phyloP scores from a whole-genome alignment of 2,113 vertebrate genomes.

The Pachyramphus minor region DNA sequence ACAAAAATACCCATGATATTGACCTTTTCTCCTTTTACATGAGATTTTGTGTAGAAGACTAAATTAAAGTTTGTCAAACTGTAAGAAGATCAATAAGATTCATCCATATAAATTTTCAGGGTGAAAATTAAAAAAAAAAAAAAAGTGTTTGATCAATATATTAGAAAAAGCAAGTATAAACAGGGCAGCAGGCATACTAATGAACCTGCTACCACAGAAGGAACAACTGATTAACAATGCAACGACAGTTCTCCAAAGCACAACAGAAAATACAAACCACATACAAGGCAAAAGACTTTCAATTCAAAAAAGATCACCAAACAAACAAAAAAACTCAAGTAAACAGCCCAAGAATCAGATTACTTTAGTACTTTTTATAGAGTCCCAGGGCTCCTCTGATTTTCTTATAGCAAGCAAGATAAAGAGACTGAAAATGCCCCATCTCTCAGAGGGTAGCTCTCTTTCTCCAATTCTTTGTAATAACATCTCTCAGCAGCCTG shows the following conservation, averaged over 20 bases:
- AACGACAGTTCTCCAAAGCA: background rate
- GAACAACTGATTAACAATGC: background rate
- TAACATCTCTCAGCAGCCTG: background rate
- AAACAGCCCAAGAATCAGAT: background rate
- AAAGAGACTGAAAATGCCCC: background rate
- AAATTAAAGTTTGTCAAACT: background rate
- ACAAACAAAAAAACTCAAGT: background rate
- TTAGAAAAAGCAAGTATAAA: background rate
- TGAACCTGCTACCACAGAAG: background rate
- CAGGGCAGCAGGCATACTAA: background rate
- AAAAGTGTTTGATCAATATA: background rate
- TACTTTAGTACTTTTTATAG: background rate
- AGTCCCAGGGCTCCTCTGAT: background rate
- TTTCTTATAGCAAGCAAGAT: background rate
- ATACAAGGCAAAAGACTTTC: background rate
- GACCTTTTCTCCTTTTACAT: background rate
- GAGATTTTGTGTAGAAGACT: background rate
- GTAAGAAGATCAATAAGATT: background rate
- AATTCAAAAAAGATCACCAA: background rate
- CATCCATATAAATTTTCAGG: constrained; percentile 9
- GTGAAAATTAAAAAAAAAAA: background rate
- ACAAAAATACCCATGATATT: background rate
- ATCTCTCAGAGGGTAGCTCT: background rate
- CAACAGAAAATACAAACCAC: background rate
- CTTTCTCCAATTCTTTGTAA: background rate